Conservation (phyloP, 2,888 invertebrate species). For the Laothoe populi region DNA sequence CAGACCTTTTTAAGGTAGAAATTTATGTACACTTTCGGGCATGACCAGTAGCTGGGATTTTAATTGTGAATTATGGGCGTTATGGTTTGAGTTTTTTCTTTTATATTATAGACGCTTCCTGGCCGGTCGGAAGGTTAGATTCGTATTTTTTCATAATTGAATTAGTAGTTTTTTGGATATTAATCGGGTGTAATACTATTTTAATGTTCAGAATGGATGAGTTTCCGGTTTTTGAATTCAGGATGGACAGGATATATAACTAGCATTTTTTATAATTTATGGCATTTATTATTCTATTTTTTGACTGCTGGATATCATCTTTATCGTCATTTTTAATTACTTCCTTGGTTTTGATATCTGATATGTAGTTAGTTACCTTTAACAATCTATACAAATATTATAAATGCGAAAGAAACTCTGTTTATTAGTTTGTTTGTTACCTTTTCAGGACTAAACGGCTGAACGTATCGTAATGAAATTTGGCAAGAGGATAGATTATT, state of each 20-base stretch:
- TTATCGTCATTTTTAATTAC: slow-evolving; percentile 2
- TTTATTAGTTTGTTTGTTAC: too few species aligned
- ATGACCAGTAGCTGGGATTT: slow-evolving; percentile 81
- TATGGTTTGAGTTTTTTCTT: slow-evolving; percentile 53
- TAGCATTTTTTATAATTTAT: neutral
- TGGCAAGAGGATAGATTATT: too few species aligned
- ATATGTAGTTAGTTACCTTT: too few species aligned
- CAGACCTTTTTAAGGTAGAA: slow-evolving; percentile 80
- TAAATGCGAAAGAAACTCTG: too few species aligned
- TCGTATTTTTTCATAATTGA: slow-evolving; percentile 44
- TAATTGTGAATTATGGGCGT: slow-evolving; percentile 83
- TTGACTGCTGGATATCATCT: neutral
- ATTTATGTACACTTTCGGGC: slow-evolving; percentile 82
- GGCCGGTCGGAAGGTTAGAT: slow-evolving; percentile 77
- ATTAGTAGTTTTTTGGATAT: slow-evolving; percentile 56
- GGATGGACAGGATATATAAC: slow-evolving; percentile 47
- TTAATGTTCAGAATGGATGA: slow-evolving; percentile 66
- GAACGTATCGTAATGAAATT: too few species aligned
- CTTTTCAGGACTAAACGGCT: too few species aligned
- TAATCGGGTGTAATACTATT: slow-evolving; percentile 67
- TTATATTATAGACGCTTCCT: slow-evolving; percentile 62
- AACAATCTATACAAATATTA: too few species aligned
- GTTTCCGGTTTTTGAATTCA: slow-evolving; percentile 60
- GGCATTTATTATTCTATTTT: neutral
- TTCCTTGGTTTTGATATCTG: neutral